Conservation (phyloP, 2,113 vertebrate genomes). For the Gymnobelideus leadbeateri region DNA sequence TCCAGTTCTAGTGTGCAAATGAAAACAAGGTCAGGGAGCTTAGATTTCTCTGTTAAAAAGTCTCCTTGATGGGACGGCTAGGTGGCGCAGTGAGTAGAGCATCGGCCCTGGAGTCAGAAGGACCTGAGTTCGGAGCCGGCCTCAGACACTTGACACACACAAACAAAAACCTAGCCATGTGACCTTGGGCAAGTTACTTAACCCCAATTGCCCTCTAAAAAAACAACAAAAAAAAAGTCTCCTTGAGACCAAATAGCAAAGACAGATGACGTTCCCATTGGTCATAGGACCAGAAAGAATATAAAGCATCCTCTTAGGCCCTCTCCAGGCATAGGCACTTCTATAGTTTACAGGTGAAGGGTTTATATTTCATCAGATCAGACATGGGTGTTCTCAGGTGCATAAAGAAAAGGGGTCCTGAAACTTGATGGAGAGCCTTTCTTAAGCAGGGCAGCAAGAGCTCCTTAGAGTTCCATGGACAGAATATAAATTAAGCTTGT, state of each 20-base stretch:
- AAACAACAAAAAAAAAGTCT: too few relatives aligned
- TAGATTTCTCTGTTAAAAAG: neutral
- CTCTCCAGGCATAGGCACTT: neutral
- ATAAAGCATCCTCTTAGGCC: neutral
- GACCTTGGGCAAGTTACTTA: too few relatives aligned
- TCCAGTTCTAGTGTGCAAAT: neutral
- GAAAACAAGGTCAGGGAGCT: neutral
- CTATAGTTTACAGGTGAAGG: neutral
- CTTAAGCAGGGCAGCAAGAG: too few relatives aligned
- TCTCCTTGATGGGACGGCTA: too few relatives aligned
- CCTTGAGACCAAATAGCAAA: neutral
- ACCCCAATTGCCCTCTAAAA: too few relatives aligned
- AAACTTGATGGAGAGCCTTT: neutral
- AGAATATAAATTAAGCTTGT: neutral
- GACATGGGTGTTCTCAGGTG: neutral
- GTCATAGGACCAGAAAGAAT: too few relatives aligned
- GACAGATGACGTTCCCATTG: neutral
- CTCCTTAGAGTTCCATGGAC: neutral
- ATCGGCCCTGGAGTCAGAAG: too few relatives aligned
- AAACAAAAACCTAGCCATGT: too few relatives aligned
- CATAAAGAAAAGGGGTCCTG: neutral
- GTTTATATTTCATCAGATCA: neutral
- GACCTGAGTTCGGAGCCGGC: too few relatives aligned
- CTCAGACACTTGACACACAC: too few relatives aligned
- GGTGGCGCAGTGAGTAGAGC: too few relatives aligned